Evolutionary conservation across 2,113 vertebrate genomes (phyloP).

Genomic region (Clarias macrocephalus): DNA sequence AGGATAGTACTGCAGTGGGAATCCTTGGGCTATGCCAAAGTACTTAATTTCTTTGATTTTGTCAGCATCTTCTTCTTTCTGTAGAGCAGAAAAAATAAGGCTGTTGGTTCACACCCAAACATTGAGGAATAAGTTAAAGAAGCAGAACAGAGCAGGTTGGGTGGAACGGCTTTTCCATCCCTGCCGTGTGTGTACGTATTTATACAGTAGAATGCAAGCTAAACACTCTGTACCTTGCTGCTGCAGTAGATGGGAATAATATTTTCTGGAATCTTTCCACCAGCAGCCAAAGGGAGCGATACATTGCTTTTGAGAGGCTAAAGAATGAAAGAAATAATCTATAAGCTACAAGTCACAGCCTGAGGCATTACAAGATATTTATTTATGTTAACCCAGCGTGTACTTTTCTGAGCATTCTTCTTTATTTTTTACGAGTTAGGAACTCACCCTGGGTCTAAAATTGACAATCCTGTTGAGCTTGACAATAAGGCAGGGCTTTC

Average conservation of each 20-base stretch:
- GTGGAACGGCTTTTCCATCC: background rate
- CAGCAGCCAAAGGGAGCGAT: conserved; percentile 60
- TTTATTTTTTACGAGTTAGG: background rate
- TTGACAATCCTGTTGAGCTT: conserved; percentile 94
- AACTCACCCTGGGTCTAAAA: conserved; percentile 86
- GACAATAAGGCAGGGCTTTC: conserved; percentile 87
- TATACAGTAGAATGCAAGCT: background rate
- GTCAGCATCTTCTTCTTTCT: conserved; percentile 81
- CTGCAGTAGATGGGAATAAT: conserved; percentile 84
- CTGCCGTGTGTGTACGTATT: background rate
- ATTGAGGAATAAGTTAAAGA: background rate
- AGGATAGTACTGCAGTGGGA: conserved; percentile 94
- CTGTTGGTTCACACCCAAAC: background rate
- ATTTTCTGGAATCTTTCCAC: conserved; percentile 46
- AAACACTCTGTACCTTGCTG: conserved; percentile 77
- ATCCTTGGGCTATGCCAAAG: conserved; percentile 78
- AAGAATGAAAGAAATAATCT: conserved; percentile 31
- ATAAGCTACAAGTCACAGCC: background rate
- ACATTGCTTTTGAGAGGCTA: conserved; percentile 76
- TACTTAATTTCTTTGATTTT: conserved; percentile 79
- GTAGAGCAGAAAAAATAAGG: background rate
- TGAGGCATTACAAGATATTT: background rate
- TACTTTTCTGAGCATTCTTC: background rate
- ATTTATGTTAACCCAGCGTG: background rate
- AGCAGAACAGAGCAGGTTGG: background rate